Evolutionary conservation across 1,140 invertebrate genomes (phyloP).

Genomic region (Brachionus asplanchnoidis): DNA sequence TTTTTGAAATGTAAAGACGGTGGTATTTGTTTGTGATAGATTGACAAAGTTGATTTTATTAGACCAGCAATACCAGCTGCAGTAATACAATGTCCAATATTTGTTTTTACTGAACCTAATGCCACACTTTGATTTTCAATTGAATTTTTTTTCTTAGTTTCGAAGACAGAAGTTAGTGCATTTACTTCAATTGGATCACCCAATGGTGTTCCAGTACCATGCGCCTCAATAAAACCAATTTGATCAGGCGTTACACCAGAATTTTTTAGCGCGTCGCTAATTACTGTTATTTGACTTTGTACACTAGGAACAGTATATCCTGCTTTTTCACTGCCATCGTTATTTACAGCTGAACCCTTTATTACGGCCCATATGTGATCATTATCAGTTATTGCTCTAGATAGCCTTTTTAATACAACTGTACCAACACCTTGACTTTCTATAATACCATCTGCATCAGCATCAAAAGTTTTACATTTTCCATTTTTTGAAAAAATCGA

Average conservation of each 20-base stretch:
- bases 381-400: background rate
- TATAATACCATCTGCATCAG: background rate
- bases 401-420: background rate
- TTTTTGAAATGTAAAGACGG: background rate
- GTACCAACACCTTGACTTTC: background rate
- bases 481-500: background rate
- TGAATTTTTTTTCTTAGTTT: background rate
- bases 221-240: background rate
- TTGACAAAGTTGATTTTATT: background rate
- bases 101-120: slow-evolving; percentile 33
- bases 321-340: background rate
- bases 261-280: background rate
- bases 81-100: slow-evolving; percentile 21
- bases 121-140: background rate
- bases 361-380: background rate
- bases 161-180: background rate
- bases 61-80: slow-evolving; percentile 25
- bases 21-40: background rate
- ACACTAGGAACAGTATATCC: background rate
- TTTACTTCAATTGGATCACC: background rate
- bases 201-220: background rate
- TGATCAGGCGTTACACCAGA: background rate
- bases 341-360: background rate
- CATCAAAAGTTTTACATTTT: background rate
- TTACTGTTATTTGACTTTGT: background rate